These are phyloP conservation scores for Psephotus haematonotus DNA, from an alignment of 2,113 vertebrate species.

Conservation along the genomic window DNA sequence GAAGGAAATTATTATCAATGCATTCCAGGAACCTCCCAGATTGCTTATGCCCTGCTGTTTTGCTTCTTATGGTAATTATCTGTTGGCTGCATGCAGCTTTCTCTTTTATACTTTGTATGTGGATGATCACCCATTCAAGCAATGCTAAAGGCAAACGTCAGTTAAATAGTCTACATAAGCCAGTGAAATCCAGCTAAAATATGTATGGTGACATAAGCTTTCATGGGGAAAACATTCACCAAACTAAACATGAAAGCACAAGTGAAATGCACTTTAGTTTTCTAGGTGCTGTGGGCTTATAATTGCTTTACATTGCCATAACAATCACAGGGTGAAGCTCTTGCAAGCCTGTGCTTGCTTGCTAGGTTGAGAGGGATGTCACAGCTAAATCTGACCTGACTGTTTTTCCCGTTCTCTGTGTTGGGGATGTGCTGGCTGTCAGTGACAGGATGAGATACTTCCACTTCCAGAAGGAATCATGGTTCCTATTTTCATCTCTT, in stretches of 20 bases:
- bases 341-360: not conserved
- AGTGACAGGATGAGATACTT: not conserved
- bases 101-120: not conserved
- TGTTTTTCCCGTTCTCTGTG: fast-evolving
- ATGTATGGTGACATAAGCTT: not conserved
- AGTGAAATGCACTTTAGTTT: not conserved
- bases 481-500: not conserved
- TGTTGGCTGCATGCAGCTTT: not conserved
- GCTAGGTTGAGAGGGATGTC: not conserved
- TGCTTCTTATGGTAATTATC: not conserved
- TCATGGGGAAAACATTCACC: not conserved
- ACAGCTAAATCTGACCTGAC: fast-evolving
- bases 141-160: not conserved
- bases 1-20: not conserved
- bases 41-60: not conserved
- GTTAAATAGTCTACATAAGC: not conserved
- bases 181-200: not conserved
- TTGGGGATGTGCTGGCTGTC: too few relatives aligned
- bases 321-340: not conserved
- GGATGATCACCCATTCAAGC: not conserved
- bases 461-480: not conserved
- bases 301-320: not conserved
- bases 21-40: not conserved
- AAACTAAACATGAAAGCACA: not conserved
- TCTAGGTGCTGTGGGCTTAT: not conserved